These are phyloP conservation scores for Pedicia rivosa DNA, from an alignment of 2,888 invertebrate species.

Conservation along the genomic window DNA sequence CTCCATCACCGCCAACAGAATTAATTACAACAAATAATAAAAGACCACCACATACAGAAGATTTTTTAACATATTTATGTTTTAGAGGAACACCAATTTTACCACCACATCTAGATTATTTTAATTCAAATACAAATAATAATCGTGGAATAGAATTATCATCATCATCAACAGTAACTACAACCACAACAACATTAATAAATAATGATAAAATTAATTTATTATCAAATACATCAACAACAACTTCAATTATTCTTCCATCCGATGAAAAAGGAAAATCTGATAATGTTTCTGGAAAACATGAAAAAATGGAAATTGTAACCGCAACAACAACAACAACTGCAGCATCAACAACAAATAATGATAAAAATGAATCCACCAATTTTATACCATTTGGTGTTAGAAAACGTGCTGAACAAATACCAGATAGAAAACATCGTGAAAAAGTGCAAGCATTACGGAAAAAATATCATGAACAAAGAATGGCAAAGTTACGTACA, in stretches of 20 bases:
- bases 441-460: slow-evolving; percentile 38
- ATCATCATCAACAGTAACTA: slow-evolving; percentile 6
- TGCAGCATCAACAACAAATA: slow-evolving; percentile 8
- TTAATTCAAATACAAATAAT: slow-evolving; percentile 33
- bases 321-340: slow-evolving; percentile 8
- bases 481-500: slow-evolving; percentile 33
- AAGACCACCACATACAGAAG: slow-evolving; percentile 66
- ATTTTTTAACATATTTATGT: slow-evolving; percentile 72
- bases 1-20: slow-evolving; percentile 45
- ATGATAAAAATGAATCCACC: no score
- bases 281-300: no score
- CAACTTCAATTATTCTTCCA: no score
- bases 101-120: slow-evolving; percentile 55
- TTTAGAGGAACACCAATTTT: slow-evolving; percentile 59
- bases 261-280: no score
- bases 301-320: no score
- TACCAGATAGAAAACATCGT: slow-evolving; percentile 27
- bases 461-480: slow-evolving; percentile 43
- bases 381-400: slow-evolving; percentile 40
- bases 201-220: slow-evolving; percentile 7
- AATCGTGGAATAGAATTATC: slow-evolving; percentile 16
- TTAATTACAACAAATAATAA: slow-evolving; percentile 40
- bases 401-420: slow-evolving; percentile 35
- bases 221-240: slow-evolving; percentile 7
- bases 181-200: slow-evolving; percentile 7